phyloP scores from a whole-genome alignment of 2,888 invertebrate genomes.

The Xanthia togata region DNA sequence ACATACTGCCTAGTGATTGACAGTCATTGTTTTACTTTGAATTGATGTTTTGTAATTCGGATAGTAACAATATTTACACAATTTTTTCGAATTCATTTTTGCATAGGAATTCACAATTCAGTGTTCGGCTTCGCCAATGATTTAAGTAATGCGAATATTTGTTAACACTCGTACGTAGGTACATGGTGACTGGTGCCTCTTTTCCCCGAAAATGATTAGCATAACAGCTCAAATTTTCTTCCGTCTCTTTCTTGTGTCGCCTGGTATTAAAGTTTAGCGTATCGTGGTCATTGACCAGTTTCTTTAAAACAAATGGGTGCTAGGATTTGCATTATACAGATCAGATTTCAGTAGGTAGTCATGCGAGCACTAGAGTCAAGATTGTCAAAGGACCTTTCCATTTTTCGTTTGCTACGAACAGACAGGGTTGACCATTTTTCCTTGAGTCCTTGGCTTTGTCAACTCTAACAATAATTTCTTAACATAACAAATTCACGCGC shows the following conservation, averaged over 20 bases:
- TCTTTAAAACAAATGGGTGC: background rate
- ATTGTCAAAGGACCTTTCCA: background rate
- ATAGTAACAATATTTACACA: background rate
- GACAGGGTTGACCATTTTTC: conserved; percentile 8
- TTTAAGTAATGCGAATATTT: background rate
- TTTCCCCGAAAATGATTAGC: conserved; percentile 8
- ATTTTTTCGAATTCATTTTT: background rate
- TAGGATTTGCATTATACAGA: background rate
- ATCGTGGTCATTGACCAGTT: background rate
- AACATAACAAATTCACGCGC: conserved; percentile 44
- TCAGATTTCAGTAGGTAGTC: background rate
- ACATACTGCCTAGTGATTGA: background rate
- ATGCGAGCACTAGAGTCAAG: background rate
- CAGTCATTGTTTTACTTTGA: background rate
- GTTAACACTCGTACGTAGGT: background rate
- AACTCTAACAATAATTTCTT: conserved; percentile 37
- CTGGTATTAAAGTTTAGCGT: background rate
- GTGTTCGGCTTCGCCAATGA: background rate
- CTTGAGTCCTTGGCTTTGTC: conserved; percentile 17
- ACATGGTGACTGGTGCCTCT: background rate
- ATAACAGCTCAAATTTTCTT: background rate
- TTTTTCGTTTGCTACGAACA: background rate
- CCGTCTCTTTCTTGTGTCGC: background rate
- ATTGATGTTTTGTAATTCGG: background rate
- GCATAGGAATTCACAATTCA: background rate